Percentiles rank a stretch among this genome's conserved stretches.
Conservation (phyloP, 1,140 invertebrate genomes). For the Daktulosphaira vitifoliae region DNA sequence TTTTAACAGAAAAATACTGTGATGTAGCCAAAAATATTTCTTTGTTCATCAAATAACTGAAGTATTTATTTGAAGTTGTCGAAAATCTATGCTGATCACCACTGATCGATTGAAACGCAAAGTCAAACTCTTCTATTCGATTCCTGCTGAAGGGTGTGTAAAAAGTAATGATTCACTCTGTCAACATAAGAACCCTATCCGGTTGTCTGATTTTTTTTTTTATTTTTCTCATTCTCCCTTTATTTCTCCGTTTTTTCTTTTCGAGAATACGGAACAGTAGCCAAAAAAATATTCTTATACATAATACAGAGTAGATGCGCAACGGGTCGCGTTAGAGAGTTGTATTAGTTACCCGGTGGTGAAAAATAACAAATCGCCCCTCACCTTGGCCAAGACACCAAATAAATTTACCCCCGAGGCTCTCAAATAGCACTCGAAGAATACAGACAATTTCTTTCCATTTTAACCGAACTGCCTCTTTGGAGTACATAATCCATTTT, state of each 20-base stretch:
- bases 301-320: conserved; percentile 10
- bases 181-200: conserved; percentile 30
- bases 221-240: not conserved
- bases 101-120: not conserved
- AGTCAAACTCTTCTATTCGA: not conserved
- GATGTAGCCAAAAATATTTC: not conserved
- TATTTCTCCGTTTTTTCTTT: conserved; percentile 6
- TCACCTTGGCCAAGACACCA: conserved; percentile 23
- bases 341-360: conserved; percentile 21
- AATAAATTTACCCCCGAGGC: conserved; percentile 29
- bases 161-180: conserved; percentile 29
- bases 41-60: not conserved
- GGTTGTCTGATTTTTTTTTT: conserved; percentile 21
- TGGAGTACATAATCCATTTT: conserved; percentile 9
- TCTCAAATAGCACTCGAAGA: not conserved
- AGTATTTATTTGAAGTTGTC: not conserved
- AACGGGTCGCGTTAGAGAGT: conserved; percentile 3
- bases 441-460: conserved; percentile 13
- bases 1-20: too few relatives aligned
- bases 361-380: conserved; percentile 29
- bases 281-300: conserved; percentile 17
- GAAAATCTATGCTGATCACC: too few relatives aligned
- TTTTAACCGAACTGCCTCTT: not conserved
- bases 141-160: conserved; percentile 6
- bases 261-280: not conserved